A percentile compares a stretch with the other conserved stretches of the same genome.
phyloP scores from a whole-genome alignment of 2,113 vertebrate species.

The Entomyzon cyanotis region DNA sequence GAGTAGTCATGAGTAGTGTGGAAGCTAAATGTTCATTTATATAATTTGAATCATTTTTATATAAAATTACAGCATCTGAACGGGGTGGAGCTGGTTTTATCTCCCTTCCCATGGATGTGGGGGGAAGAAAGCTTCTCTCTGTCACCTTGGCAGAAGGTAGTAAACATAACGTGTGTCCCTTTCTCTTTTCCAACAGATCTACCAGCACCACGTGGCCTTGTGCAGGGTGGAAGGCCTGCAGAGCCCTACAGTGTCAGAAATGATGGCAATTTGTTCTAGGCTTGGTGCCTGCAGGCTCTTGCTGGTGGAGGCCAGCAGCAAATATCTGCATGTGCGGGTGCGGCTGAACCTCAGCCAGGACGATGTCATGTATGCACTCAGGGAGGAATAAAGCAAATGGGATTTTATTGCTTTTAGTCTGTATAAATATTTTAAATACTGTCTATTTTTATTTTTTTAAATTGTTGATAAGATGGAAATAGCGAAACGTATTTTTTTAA shows the following conservation, averaged over 20 bases:
- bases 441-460: background rate
- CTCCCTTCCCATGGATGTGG: background rate
- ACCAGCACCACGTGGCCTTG: slow-evolving; percentile 85
- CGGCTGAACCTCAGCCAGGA: slow-evolving; percentile 92
- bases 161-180: background rate
- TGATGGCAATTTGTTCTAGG: slow-evolving; percentile 80
- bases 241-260: slow-evolving; percentile 81
- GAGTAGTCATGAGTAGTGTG: background rate
- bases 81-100: background rate
- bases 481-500: background rate
- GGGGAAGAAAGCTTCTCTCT: background rate
- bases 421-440: slow-evolving; percentile 6
- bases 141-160: background rate
- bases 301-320: slow-evolving; percentile 82
- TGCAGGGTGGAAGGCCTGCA: slow-evolving; percentile 89
- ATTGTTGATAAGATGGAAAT: background rate
- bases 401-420: background rate
- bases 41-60: background rate
- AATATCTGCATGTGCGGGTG: slow-evolving; percentile 84
- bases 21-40: background rate
- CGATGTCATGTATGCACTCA: slow-evolving; percentile 87
- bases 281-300: slow-evolving; percentile 88
- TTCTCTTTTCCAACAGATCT: slow-evolving; percentile 73
- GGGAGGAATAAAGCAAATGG: slow-evolving; percentile 70
- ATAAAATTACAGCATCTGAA: background rate